Evolutionary conservation across 2,888 invertebrate genomes (phyloP).

Genomic region (Luperina testacea): DNA sequence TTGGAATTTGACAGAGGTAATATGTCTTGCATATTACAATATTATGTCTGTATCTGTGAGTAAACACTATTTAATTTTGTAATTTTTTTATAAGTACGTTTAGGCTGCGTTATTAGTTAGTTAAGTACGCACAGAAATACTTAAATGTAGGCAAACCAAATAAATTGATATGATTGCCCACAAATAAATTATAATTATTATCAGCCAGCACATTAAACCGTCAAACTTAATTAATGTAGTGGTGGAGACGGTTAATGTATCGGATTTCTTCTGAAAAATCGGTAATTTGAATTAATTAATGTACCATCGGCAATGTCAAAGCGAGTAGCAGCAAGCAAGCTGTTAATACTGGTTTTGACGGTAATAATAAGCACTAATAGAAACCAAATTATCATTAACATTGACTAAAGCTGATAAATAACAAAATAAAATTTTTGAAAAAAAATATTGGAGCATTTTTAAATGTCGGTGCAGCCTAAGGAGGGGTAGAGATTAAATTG

Average conservation of each 20-base stretch:
- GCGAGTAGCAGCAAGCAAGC: no score
- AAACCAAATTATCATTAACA: not conserved
- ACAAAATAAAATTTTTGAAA: not conserved
- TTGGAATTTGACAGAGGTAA: not conserved
- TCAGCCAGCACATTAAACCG: not conserved
- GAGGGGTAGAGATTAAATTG: not conserved
- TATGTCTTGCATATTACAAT: not conserved
- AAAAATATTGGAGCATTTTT: not conserved
- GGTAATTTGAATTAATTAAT: slow-evolving; percentile 27
- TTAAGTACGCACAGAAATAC: not conserved
- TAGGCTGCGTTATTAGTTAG: not conserved
- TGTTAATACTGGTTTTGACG: not conserved
- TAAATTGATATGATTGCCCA: not conserved
- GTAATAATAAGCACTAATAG: not conserved
- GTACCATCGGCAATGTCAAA: not conserved
- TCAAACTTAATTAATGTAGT: not conserved
- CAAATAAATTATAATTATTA: slow-evolving; percentile 11
- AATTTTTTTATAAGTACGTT: not conserved
- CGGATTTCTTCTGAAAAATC: slow-evolving; percentile 1
- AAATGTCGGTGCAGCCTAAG: not conserved
- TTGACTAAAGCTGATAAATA: not conserved
- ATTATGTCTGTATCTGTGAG: not conserved
- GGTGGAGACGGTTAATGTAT: slow-evolving; percentile 7
- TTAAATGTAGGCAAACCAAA: not conserved
- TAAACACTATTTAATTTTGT: not conserved